phyloP scores from a whole-genome alignment of 2,113 vertebrate species.

The Clarias macrocephalus region DNA sequence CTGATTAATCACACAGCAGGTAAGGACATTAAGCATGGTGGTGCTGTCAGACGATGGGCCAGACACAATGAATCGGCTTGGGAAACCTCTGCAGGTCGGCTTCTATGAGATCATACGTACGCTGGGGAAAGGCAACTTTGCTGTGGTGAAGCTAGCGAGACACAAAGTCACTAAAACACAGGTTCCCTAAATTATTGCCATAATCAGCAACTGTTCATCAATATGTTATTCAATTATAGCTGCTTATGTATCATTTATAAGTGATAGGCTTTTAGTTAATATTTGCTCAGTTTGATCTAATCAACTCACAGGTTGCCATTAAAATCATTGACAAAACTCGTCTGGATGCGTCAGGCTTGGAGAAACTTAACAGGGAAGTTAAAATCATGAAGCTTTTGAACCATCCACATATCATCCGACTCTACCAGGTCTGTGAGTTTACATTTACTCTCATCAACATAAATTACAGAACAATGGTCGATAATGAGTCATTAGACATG shows the following conservation, averaged over 20 bases:
- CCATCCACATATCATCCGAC: conserved; percentile 66
- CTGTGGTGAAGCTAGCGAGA: conserved; percentile 82
- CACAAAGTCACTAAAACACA: conserved; percentile 85
- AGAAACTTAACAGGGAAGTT: conserved; percentile 85
- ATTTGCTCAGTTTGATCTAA: not conserved
- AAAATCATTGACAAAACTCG: conserved; percentile 74
- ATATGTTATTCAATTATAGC: not conserved
- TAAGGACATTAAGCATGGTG: conserved; percentile 34
- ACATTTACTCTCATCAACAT: not conserved
- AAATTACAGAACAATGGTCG: not conserved
- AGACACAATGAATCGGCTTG: not conserved
- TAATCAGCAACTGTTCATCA: not conserved
- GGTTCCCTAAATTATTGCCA: conserved; percentile 56
- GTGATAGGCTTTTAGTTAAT: not conserved
- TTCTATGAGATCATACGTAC: conserved; percentile 84
- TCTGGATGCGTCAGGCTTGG: conserved; percentile 80
- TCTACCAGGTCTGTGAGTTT: conserved; percentile 69
- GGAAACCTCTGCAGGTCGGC: conserved; percentile 78
- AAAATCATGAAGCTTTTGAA: conserved; percentile 85
- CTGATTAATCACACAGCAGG: not conserved
- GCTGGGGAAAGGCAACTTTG: conserved; percentile 83
- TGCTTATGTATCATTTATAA: not conserved
- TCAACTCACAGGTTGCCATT: conserved; percentile 50
- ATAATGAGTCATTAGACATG: no score
- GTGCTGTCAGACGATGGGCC: conserved; percentile 24